Conservation (phyloP, 2,888 invertebrate genomes). For the Lasius platythorax region DNA sequence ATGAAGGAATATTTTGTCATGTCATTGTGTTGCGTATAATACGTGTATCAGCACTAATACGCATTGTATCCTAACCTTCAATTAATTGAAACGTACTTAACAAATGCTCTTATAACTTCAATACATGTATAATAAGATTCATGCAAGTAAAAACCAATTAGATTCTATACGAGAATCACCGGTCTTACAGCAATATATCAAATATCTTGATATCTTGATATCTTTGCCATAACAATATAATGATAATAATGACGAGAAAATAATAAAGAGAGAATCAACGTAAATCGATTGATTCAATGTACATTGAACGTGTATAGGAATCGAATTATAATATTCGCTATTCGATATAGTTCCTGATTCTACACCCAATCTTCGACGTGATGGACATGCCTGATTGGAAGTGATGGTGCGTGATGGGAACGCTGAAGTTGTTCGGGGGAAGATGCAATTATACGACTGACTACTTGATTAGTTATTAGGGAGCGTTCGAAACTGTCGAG, state of each 20-base stretch:
- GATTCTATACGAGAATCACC: background rate
- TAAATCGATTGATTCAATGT: background rate
- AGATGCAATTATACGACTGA: constrained; percentile 36
- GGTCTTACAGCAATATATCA: background rate
- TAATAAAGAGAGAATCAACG: background rate
- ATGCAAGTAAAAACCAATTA: background rate
- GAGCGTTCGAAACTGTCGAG: constrained; percentile 13
- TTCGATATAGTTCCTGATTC: constrained; percentile 24
- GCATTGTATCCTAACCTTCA: background rate
- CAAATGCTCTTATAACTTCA: background rate
- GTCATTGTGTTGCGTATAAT: too few relatives aligned
- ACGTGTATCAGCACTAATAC: too few relatives aligned
- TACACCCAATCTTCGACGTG: background rate
- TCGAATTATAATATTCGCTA: constrained; percentile 3
- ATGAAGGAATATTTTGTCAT: too few relatives aligned
- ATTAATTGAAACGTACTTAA: background rate
- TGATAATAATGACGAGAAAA: constrained; percentile 1
- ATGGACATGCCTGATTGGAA: background rate
- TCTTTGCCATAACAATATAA: background rate
- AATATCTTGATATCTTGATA: background rate
- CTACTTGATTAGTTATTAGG: constrained; percentile 41
- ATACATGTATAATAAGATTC: background rate
- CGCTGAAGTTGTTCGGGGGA: background rate
- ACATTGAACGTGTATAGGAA: background rate
- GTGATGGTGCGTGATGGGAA: constrained; percentile 15